These are phyloP conservation scores for Heteromurus nitidus DNA, from an alignment of 2,888 invertebrate genomes.

Conservation along the genomic window DNA sequence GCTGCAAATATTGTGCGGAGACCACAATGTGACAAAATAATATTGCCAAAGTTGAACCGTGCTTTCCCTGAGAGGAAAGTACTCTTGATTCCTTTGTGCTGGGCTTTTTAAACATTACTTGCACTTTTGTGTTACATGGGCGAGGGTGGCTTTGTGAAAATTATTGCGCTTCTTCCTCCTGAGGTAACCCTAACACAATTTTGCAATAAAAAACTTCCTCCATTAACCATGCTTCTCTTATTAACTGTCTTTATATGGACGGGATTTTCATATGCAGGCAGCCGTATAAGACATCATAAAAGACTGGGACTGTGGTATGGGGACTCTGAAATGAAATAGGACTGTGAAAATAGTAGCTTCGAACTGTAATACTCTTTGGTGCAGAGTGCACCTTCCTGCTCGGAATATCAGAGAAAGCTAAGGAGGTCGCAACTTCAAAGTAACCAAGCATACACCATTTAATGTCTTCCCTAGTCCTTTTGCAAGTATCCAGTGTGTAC, in stretches of 20 bases:
- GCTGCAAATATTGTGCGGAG: slow-evolving; percentile 32
- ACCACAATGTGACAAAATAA: slow-evolving; percentile 63
- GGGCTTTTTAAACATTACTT: background rate
- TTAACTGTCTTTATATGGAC: slow-evolving; percentile 19
- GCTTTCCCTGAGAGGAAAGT: background rate
- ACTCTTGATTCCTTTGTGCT: slow-evolving; percentile 13
- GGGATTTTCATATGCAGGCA: background rate
- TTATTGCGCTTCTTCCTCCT: slow-evolving; percentile 48
- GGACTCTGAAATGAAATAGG: too few species aligned
- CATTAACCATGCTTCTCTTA: slow-evolving; percentile 52
- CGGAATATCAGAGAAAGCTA: background rate
- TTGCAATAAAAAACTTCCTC: slow-evolving; percentile 60
- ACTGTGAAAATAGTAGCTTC: slow-evolving; percentile 14
- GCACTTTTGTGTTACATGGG: slow-evolving; percentile 12
- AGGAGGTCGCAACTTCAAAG: slow-evolving; percentile 24
- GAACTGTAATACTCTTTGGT: background rate
- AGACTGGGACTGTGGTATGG: too few species aligned
- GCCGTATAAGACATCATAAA: too few species aligned
- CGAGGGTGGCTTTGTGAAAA: slow-evolving; percentile 38
- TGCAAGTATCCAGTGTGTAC: slow-evolving; percentile 25
- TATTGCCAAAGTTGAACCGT: slow-evolving; percentile 57
- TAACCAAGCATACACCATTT: slow-evolving; percentile 40
- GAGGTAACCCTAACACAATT: slow-evolving; percentile 53
- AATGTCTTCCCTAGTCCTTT: slow-evolving; percentile 34
- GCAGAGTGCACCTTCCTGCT: background rate